Percentiles rank a stretch among this genome's conserved stretches.
These are phyloP conservation scores for Formica selysi DNA, from an alignment of 1,140 invertebrate species.

Conservation along the genomic window DNA sequence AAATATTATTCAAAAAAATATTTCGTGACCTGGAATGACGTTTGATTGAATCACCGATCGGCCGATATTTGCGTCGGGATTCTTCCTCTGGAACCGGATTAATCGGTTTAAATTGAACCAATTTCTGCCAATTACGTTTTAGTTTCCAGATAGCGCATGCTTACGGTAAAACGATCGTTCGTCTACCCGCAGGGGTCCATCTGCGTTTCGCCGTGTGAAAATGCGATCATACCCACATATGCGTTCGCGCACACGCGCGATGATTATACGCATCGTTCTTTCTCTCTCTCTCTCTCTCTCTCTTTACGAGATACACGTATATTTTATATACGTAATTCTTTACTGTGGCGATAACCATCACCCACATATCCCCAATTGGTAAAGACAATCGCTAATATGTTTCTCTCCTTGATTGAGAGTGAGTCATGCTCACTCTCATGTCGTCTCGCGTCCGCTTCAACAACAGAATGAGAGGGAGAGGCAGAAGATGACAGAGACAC, in stretches of 20 bases:
- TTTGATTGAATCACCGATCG: slow-evolving; percentile 64
- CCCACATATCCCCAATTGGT: slow-evolving; percentile 83
- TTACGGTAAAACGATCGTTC: slow-evolving; percentile 72
- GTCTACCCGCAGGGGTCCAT: slow-evolving; percentile 82
- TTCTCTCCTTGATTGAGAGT: slow-evolving; percentile 84
- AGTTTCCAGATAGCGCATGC: slow-evolving; percentile 72
- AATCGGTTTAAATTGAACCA: slow-evolving; percentile 72
- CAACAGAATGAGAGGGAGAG: background rate
- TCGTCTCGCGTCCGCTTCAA: slow-evolving; percentile 40
- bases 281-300: background rate
- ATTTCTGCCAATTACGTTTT: slow-evolving; percentile 72
- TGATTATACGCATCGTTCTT: slow-evolving; percentile 18
- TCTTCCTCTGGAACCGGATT: slow-evolving; percentile 68
- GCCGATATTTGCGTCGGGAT: slow-evolving; percentile 55
- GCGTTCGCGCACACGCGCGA: slow-evolving; percentile 18
- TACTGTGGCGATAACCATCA: slow-evolving; percentile 76
- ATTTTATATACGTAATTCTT: slow-evolving; percentile 59
- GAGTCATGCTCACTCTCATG: slow-evolving; percentile 75
- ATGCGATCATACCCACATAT: slow-evolving; percentile 27
- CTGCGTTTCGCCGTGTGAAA: slow-evolving; percentile 70
- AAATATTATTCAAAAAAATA: background rate
- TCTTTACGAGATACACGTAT: slow-evolving; percentile 25
- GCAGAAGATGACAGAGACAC: slow-evolving; percentile 10
- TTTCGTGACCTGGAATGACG: background rate
- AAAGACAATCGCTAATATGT: slow-evolving; percentile 84